Conservation (phyloP, 2,113 vertebrate genomes). For the Sander lucioperca region DNA sequence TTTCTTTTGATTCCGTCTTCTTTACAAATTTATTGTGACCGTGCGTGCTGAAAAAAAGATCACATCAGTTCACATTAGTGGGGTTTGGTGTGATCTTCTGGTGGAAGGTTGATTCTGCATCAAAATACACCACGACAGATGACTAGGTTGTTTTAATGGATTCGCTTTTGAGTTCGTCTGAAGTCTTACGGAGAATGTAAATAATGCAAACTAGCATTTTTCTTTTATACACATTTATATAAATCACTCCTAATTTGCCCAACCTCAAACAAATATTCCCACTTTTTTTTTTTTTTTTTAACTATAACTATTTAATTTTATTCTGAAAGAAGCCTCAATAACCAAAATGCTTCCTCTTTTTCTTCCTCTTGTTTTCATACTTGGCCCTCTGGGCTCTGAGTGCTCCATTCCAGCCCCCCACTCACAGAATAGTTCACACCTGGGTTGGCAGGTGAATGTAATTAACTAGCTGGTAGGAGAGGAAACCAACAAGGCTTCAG, state of each 20-base stretch:
- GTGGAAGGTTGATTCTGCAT: neutral
- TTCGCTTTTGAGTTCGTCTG: no score
- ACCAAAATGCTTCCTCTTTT: neutral
- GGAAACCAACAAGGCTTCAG: conserved; percentile 22
- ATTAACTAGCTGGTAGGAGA: conserved; percentile 43
- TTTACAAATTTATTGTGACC: conserved; percentile 18
- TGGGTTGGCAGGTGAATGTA: conserved; percentile 50
- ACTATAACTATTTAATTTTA: neutral
- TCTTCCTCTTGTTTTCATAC: neutral
- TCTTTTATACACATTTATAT: neutral
- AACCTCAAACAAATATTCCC: neutral
- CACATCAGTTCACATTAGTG: neutral
- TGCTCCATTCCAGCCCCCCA: conserved; percentile 5
- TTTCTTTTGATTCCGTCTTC: conserved; percentile 12
- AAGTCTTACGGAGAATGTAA: neutral
- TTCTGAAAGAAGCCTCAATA: neutral
- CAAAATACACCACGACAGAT: neutral
- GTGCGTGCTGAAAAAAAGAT: neutral
- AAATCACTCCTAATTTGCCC: neutral
- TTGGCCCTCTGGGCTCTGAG: neutral
- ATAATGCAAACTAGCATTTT: neutral
- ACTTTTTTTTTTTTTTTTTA: no score
- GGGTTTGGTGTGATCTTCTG: neutral
- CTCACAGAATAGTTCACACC: conserved; percentile 47
- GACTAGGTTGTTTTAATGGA: neutral